These are phyloP conservation scores for Dasysyrphus albostriatus DNA, from an alignment of 2,888 invertebrate genomes.

Conservation along the genomic window DNA sequence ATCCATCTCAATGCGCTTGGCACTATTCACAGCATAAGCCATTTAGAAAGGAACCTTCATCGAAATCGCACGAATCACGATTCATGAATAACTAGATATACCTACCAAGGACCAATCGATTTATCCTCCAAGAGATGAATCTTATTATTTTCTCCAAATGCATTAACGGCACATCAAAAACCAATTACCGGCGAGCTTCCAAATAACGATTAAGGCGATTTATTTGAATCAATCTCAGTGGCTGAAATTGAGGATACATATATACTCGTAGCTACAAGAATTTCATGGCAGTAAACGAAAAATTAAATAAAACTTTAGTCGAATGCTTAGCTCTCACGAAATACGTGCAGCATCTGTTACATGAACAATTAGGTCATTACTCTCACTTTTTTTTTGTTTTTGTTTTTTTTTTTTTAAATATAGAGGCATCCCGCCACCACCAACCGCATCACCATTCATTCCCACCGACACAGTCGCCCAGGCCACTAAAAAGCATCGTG, in stretches of 20 bases:
- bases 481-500: slow-evolving; percentile 1
- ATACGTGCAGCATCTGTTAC: slow-evolving; percentile 67
- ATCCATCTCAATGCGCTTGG: slow-evolving; percentile 36
- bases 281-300: slow-evolving; percentile 23
- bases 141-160: slow-evolving; percentile 43
- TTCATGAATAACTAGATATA: too few species aligned
- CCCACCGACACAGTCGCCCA: neutral
- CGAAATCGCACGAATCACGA: slow-evolving; percentile 7
- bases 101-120: slow-evolving; percentile 16
- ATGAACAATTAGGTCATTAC: slow-evolving; percentile 71
- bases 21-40: neutral
- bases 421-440: neutral
- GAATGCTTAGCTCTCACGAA: slow-evolving; percentile 12
- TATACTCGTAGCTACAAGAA: neutral
- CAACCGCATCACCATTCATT: neutral
- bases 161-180: slow-evolving; percentile 71
- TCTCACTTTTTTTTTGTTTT: slow-evolving; percentile 13
- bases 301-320: slow-evolving; percentile 54
- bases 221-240: slow-evolving; percentile 50
- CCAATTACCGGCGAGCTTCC: slow-evolving; percentile 43
- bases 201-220: slow-evolving; percentile 44
- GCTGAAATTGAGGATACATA: slow-evolving; percentile 25
- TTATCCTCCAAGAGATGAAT: slow-evolving; percentile 16
- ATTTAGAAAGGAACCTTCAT: neutral
- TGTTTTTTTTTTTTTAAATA: neutral